phyloP scores from a whole-genome alignment of 2,888 invertebrate genomes.

The Junonia oenone region DNA sequence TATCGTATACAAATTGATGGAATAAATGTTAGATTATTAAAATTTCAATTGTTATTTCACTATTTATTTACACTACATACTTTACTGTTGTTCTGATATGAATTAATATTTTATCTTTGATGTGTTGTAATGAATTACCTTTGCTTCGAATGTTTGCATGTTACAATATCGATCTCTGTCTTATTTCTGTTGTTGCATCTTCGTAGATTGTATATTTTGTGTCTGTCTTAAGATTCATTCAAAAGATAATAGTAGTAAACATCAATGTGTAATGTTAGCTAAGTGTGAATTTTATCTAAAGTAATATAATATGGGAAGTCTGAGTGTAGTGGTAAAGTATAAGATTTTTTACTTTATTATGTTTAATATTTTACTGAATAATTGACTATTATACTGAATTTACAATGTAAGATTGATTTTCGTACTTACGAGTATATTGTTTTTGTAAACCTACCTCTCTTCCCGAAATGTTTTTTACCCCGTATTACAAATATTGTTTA shows the following conservation, averaged over 20 bases:
- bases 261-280: slow-evolving; percentile 27
- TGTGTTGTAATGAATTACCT: slow-evolving; percentile 8
- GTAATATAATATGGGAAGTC: slow-evolving; percentile 29
- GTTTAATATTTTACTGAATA: slow-evolving; percentile 18
- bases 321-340: slow-evolving; percentile 27
- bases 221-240: slow-evolving; percentile 20
- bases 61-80: slow-evolving; percentile 17
- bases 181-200: slow-evolving; percentile 13
- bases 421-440: slow-evolving; percentile 48
- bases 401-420: slow-evolving; percentile 32
- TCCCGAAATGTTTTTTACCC: slow-evolving; percentile 30
- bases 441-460: slow-evolving; percentile 47
- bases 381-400: slow-evolving; percentile 4
- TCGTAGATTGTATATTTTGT: slow-evolving; percentile 29
- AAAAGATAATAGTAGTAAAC: slow-evolving; percentile 19
- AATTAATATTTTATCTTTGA: slow-evolving; percentile 1
- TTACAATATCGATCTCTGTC: slow-evolving; percentile 19
- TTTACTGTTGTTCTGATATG: slow-evolving; percentile 8
- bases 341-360: slow-evolving; percentile 17
- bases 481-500: slow-evolving; percentile 43
- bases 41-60: slow-evolving; percentile 17
- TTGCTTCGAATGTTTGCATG: slow-evolving; percentile 18
- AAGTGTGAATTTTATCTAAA: slow-evolving; percentile 34
- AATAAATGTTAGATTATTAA: slow-evolving; percentile 12
- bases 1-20: slow-evolving; percentile 7